These are phyloP conservation scores for Cephalopterus ornatus DNA, from an alignment of 2,113 vertebrate genomes.

Conservation along the genomic window DNA sequence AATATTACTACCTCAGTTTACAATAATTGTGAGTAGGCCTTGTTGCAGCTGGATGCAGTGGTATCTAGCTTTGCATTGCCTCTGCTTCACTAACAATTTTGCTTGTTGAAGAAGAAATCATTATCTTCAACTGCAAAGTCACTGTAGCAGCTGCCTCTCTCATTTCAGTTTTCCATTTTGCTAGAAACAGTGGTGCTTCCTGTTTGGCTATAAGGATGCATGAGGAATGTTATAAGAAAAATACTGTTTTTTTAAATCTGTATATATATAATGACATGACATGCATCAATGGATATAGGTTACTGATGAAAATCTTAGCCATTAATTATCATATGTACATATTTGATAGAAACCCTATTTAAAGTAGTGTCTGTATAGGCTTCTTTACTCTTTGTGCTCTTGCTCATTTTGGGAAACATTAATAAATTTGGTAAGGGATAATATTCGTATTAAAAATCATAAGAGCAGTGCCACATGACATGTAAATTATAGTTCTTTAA, in stretches of 20 bases:
- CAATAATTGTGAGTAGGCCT: background rate
- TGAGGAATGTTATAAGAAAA: background rate
- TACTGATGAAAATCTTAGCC: background rate
- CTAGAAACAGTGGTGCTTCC: background rate
- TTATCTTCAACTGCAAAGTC: background rate
- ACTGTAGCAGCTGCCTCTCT: background rate
- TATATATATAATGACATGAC: too few species aligned
- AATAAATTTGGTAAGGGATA: background rate
- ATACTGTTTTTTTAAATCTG: background rate
- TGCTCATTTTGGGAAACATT: background rate
- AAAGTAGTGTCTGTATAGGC: background rate
- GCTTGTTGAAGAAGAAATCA: background rate
- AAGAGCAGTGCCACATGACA: background rate
- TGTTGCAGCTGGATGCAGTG: background rate
- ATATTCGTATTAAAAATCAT: background rate
- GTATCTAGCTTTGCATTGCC: background rate
- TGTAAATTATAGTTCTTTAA: background rate
- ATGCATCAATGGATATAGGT: background rate
- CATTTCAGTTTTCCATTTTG: background rate
- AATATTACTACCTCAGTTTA: background rate
- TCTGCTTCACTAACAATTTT: background rate
- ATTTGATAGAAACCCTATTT: background rate
- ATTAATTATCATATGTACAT: background rate
- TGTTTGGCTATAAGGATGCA: background rate
- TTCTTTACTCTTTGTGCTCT: background rate